Evolutionary conservation across 2,888 invertebrate species (phyloP).

Genomic region (Oxyscelio sp.): DNA sequence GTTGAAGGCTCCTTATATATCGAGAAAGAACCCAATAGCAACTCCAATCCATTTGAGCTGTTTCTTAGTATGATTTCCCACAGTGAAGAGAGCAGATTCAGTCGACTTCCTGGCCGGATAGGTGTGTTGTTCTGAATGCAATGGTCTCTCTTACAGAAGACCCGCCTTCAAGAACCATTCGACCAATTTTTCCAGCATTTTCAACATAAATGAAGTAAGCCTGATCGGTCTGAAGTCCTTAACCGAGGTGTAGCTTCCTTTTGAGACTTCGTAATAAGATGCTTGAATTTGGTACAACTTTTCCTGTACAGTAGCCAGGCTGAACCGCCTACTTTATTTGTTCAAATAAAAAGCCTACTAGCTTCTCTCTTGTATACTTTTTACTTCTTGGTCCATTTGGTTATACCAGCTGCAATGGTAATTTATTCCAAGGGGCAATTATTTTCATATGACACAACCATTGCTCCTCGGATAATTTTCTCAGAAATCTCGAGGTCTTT

Average conservation of each 20-base stretch:
- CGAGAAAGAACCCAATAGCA: conserved; percentile 6
- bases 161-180: too few relatives aligned
- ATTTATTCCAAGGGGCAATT: neutral
- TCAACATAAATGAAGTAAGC: too few relatives aligned
- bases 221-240: conserved; percentile 16
- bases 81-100: neutral
- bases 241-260: too few relatives aligned
- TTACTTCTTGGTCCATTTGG: conserved; percentile 6
- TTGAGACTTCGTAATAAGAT: too few relatives aligned
- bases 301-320: neutral
- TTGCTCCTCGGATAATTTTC: too few relatives aligned
- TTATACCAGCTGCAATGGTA: neutral
- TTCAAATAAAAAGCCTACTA: conserved; percentile 3
- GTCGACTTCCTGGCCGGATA: neutral
- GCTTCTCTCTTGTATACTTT: neutral
- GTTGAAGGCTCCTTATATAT: conserved; percentile 13
- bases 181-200: too few relatives aligned
- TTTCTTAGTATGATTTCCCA: too few relatives aligned
- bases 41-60: too few relatives aligned
- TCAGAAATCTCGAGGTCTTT: neutral
- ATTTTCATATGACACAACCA: neutral
- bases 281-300: too few relatives aligned
- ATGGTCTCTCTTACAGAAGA: too few relatives aligned
- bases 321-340: neutral
- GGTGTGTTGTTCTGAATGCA: too few relatives aligned